These are phyloP conservation scores for Paramuricea clavata DNA, from an alignment of 92 coral and sea anemone species.

Conservation along the genomic window DNA sequence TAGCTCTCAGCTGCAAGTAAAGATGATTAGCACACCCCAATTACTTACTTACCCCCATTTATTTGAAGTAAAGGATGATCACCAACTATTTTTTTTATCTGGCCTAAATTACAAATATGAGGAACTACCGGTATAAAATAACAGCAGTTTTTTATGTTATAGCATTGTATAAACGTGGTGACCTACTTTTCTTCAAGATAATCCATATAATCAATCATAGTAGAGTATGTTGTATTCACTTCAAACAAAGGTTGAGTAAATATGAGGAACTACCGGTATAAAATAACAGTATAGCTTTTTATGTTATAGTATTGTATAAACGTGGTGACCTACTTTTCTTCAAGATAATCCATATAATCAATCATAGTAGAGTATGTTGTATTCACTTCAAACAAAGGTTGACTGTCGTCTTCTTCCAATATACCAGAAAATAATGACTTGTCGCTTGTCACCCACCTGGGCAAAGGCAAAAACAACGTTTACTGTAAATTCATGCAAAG, in stretches of 20 bases:
- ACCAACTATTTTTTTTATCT: too few relatives aligned
- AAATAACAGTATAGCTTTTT: too few relatives aligned
- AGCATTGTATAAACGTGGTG: background rate
- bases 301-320: background rate
- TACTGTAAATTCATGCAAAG: background rate
- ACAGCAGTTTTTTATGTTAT: too few relatives aligned
- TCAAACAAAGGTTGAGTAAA: constrained; percentile 76
- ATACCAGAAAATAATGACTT: constrained; percentile 79
- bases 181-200: constrained; percentile 98
- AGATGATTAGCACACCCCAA: too few relatives aligned
- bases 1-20: too few relatives aligned
- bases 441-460: constrained; percentile 85
- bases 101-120: too few relatives aligned
- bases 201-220: constrained; percentile 95
- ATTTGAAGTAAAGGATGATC: too few relatives aligned
- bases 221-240: constrained; percentile 82
- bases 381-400: constrained; percentile 81
- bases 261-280: too few relatives aligned
- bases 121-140: too few relatives aligned
- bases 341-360: constrained; percentile 95
- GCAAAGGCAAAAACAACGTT: background rate
- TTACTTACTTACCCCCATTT: too few relatives aligned
- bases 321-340: constrained; percentile 87
- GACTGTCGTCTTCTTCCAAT: constrained; percentile 74
- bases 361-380: constrained; percentile 84